Conservation (phyloP, 1,140 invertebrate genomes). For the Mamestra configurata region DNA sequence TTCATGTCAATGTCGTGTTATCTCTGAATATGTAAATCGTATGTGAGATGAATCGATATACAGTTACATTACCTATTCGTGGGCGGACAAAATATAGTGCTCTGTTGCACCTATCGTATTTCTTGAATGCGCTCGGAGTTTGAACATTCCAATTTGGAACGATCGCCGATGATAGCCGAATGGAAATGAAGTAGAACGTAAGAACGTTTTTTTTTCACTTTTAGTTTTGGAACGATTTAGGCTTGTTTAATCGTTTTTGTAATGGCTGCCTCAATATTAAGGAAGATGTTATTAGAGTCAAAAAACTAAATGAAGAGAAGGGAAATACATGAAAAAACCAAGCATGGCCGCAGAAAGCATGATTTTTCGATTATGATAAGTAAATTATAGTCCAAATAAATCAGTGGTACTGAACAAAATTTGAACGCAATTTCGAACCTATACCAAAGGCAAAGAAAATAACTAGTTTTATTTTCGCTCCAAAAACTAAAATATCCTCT, state of each 20-base stretch:
- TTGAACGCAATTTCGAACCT: too few relatives aligned
- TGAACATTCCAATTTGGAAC: conserved; percentile 12
- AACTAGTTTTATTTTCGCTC: background rate
- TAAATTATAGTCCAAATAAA: too few relatives aligned
- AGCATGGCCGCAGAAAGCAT: too few relatives aligned
- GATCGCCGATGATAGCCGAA: background rate
- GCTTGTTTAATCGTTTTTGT: background rate
- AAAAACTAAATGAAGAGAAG: too few relatives aligned
- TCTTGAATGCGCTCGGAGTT: background rate
- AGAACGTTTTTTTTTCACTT: background rate
- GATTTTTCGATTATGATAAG: too few relatives aligned
- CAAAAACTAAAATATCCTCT: background rate
- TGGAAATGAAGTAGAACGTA: background rate
- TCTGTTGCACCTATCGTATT: background rate
- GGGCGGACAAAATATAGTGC: background rate
- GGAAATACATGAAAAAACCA: too few relatives aligned
- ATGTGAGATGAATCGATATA: background rate
- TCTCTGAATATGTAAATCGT: background rate
- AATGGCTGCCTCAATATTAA: background rate
- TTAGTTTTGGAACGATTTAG: background rate
- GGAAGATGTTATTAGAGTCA: too few relatives aligned
- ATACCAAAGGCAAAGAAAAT: background rate
- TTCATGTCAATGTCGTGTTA: conserved; percentile 3
- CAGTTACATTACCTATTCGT: background rate
- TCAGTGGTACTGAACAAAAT: too few relatives aligned